Base-by-base conservation (phyloP, 1,140 invertebrate species). In the Melipona quadrifasciata region DNA sequence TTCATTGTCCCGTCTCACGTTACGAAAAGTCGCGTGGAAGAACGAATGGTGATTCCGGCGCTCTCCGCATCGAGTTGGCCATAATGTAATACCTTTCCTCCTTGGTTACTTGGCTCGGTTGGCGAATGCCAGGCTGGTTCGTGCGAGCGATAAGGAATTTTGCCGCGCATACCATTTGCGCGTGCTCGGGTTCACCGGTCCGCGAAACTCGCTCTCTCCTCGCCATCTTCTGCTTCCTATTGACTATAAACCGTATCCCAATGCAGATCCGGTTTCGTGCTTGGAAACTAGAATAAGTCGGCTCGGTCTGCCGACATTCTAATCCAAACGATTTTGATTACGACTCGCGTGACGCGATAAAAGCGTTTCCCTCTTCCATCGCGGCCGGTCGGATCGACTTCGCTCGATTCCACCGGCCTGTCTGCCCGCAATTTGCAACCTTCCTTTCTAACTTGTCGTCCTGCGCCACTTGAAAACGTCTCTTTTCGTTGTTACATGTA, bases 121-220 rank as follows among this genome's bases (percentile, higher is more conserved):
- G 79, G 73, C 70, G 19, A 88, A 84, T 85, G 78, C 86, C 57
- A 57, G 73, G 73, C 76, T 77, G 74, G 61, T 64, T 86, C 84
- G 74, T 76, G 80, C 65, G 61, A 88, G 68, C 84, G 82, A 87
- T 89, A 90, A 89, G 85, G 80, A 87, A 89, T 90, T 90, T 81
- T 64, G 70, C 73, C 65, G 85, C 61, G 24, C 87, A 86, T 86
- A 64, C 84, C 87, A 58, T 72, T 87, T 75, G 87, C 78, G 79
- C 88, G 85, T 72, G 82, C 67, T 85, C 84, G 89, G 82, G 91
- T 93, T 93, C 90, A 91, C 81, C 89, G 91, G 91, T 92, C 92
- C 91, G 91, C 88, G 85, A 92, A 93, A 93, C 91, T 86, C 91
- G 84, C 90, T 91, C 88, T 91, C 90, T 92, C 90, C 73, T 85